Percentiles rank a stretch among this genome's conserved stretches.
Evolutionary conservation across 2,888 invertebrate species (phyloP).

Genomic region (Tenthredo amoena): DNA sequence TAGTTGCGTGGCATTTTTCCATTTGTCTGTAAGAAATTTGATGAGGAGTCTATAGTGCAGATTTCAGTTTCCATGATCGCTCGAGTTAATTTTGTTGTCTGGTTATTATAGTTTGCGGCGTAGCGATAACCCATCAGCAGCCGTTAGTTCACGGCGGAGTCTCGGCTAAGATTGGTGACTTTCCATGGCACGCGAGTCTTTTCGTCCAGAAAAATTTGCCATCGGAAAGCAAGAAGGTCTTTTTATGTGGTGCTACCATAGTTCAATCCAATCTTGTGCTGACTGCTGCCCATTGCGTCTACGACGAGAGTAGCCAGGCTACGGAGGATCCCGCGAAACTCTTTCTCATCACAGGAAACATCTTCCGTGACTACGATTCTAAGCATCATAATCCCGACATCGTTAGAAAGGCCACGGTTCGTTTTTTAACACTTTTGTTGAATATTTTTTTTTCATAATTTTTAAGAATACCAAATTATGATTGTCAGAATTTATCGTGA

Average conservation of each 20-base stretch:
- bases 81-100: background rate
- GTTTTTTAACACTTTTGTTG: constrained; percentile 28
- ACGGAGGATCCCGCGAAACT: constrained; percentile 61
- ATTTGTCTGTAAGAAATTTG: too few species aligned
- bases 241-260: constrained; percentile 75
- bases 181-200: constrained; percentile 76
- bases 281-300: constrained; percentile 78
- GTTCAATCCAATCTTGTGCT: constrained; percentile 71
- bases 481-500: background rate
- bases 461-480: background rate
- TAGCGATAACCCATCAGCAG: constrained; percentile 52
- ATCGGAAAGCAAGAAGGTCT: constrained; percentile 61
- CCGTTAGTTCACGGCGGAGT: background rate
- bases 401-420: constrained; percentile 67
- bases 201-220: constrained; percentile 61
- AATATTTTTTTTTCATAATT: background rate
- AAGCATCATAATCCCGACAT: constrained; percentile 59
- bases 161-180: constrained; percentile 65
- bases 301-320: constrained; percentile 63
- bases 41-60: background rate
- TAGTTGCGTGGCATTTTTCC: too few species aligned
- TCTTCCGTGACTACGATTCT: constrained; percentile 70
- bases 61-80: background rate
- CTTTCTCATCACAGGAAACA: constrained; percentile 73
- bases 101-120: constrained; percentile 73